Evolutionary conservation across 2,888 invertebrate genomes (phyloP).

Genomic region (Perizoma flavofasciatum): DNA sequence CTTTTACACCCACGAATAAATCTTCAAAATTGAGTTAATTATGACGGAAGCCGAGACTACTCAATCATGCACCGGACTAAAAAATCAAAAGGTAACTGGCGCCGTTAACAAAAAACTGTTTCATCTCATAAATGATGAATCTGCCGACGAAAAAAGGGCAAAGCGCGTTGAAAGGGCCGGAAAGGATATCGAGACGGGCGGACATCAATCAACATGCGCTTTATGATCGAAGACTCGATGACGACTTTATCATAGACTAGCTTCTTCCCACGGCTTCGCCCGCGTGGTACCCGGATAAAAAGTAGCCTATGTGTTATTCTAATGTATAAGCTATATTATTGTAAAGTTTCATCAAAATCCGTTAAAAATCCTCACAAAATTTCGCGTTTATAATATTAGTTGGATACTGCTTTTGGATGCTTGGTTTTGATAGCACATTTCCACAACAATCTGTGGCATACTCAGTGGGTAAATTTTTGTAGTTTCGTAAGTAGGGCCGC

Average conservation of each 20-base stretch:
- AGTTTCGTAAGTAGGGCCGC: too few species aligned
- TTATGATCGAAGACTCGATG: slow-evolving; percentile 23
- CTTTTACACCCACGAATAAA: slow-evolving; percentile 42
- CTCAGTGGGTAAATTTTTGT: too few species aligned
- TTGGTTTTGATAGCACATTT: too few species aligned
- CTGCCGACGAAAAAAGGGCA: slow-evolving; percentile 52
- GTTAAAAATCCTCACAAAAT: too few species aligned
- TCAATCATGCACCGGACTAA: slow-evolving; percentile 58
- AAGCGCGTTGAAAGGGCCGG: slow-evolving; percentile 62
- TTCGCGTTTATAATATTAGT: too few species aligned
- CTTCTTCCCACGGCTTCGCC: too few species aligned
- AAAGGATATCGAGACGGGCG: slow-evolving; percentile 51
- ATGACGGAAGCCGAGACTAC: slow-evolving; percentile 60
- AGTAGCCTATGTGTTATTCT: too few species aligned
- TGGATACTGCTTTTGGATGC: not conserved
- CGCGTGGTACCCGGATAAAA: too few species aligned
- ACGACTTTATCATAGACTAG: slow-evolving; percentile 16
- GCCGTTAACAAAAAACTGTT: slow-evolving; percentile 67
- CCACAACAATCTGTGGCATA: too few species aligned
- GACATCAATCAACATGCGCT: slow-evolving; percentile 55
- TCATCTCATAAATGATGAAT: slow-evolving; percentile 71
- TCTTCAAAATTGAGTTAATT: slow-evolving; percentile 52
- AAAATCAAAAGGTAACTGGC: slow-evolving; percentile 51
- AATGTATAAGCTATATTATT: too few species aligned
- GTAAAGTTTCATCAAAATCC: too few species aligned